A percentile compares a stretch with the other conserved stretches of the same genome.
These are phyloP conservation scores for Lethenteron reissneri DNA, from an alignment of 2,113 vertebrate species.

Conservation along the genomic window DNA sequence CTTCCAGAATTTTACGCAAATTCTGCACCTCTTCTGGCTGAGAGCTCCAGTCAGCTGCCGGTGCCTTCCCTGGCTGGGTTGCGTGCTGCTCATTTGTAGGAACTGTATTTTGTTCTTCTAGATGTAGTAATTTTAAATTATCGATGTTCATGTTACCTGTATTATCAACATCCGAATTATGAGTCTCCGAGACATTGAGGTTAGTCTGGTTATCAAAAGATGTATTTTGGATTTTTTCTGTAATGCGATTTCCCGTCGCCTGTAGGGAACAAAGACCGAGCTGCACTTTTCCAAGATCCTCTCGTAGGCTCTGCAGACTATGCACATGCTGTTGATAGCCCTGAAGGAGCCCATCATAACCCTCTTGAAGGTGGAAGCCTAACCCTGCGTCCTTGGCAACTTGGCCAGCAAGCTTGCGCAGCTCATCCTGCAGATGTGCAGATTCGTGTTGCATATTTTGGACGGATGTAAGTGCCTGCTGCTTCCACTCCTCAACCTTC, in stretches of 20 bases:
- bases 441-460: slow-evolving; percentile 97
- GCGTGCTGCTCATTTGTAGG: too few species aligned
- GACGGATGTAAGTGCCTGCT: slow-evolving; percentile 85
- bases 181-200: too few species aligned
- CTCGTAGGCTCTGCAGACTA: slow-evolving; percentile 43
- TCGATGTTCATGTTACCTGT: too few species aligned
- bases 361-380: slow-evolving; percentile 52
- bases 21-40: slow-evolving; percentile 25
- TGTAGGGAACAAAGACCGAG: slow-evolving; percentile 46
- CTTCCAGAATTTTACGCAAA: slow-evolving; percentile 29
- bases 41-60: too few species aligned
- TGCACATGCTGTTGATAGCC: slow-evolving; percentile 73
- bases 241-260: neutral
- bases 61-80: too few species aligned
- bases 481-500: slow-evolving; percentile 98
- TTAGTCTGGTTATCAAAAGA: too few species aligned
- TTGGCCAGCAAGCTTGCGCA: slow-evolving; percentile 55
- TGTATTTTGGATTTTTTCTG: neutral
- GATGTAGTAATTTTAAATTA: too few species aligned
- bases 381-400: slow-evolving; percentile 53
- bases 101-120: too few species aligned
- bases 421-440: slow-evolving; percentile 68
- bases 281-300: slow-evolving; percentile 65
- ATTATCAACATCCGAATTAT: too few species aligned
- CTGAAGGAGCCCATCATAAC: slow-evolving; percentile 65